Conservation (phyloP, 2,888 invertebrate species). For the Heteromyza rotundicornis region DNA sequence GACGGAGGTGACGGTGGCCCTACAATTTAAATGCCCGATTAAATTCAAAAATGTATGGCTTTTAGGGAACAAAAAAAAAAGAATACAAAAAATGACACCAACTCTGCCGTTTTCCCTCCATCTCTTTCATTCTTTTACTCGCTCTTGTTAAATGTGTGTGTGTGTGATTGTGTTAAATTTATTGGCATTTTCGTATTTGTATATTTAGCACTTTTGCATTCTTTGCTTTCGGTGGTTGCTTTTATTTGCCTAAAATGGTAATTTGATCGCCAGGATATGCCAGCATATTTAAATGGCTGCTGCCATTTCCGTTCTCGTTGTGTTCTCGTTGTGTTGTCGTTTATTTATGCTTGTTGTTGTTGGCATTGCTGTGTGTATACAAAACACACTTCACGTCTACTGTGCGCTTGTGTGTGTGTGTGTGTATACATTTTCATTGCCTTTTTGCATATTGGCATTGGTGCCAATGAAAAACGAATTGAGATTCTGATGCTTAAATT, state of each 20-base stretch:
- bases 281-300: slow-evolving; percentile 29
- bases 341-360: slow-evolving; percentile 15
- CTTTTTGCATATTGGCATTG: slow-evolving; percentile 11
- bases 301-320: background rate
- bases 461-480: slow-evolving; percentile 3
- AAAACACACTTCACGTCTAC: slow-evolving; percentile 14
- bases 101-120: too few species aligned
- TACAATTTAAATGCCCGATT: slow-evolving; percentile 21
- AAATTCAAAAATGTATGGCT: slow-evolving; percentile 31
- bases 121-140: too few species aligned
- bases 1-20: too few species aligned
- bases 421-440: too few species aligned
- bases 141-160: background rate
- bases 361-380: background rate
- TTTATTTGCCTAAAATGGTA: slow-evolving; percentile 11
- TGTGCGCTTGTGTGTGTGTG: slow-evolving; percentile 10
- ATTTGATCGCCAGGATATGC: slow-evolving; percentile 19
- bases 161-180: slow-evolving; percentile 19
- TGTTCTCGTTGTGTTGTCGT: slow-evolving; percentile 5
- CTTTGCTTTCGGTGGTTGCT: background rate
- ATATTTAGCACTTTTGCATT: background rate
- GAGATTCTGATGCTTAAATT: slow-evolving; percentile 25
- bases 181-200: slow-evolving; percentile 1
- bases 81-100: too few species aligned
- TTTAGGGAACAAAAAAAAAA: too few species aligned